These are phyloP conservation scores for Ophiodon elongatus DNA, from an alignment of 2,113 vertebrate genomes.

Conservation along the genomic window DNA sequence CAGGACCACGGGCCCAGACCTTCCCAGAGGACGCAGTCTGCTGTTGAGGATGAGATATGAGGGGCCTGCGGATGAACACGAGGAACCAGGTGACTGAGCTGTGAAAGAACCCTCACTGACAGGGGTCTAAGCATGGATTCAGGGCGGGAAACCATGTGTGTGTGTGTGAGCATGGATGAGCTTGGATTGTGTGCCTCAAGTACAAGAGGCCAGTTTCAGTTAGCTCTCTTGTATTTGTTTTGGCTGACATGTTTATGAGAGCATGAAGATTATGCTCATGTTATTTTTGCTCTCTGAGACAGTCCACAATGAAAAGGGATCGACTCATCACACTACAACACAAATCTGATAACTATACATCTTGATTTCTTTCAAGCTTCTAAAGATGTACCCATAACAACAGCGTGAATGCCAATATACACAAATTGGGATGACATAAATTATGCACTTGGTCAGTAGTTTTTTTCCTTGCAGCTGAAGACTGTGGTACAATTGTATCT, in stretches of 20 bases:
- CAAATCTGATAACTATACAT: not conserved
- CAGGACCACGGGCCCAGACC: slow-evolving; percentile 27
- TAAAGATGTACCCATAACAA: not conserved
- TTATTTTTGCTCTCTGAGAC: not conserved
- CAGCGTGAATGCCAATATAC: not conserved
- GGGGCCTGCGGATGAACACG: not conserved
- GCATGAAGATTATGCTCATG: not conserved
- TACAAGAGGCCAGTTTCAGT: not conserved
- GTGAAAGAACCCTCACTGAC: slow-evolving; percentile 20
- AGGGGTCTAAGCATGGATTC: slow-evolving; percentile 4
- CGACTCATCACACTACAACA: not conserved
- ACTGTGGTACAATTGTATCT: slow-evolving; percentile 31
- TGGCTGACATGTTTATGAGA: not conserved
- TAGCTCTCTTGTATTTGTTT: not conserved
- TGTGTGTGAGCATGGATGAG: not conserved
- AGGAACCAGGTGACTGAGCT: slow-evolving; percentile 24
- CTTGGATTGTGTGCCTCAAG: not conserved
- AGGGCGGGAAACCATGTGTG: not conserved
- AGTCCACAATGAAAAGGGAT: not conserved
- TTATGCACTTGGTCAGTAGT: slow-evolving; percentile 41
- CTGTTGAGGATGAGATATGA: slow-evolving; percentile 17
- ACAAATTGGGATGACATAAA: slow-evolving; percentile 30
- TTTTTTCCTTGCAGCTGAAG: slow-evolving; percentile 25
- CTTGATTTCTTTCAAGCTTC: not conserved
- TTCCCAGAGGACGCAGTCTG: slow-evolving; percentile 31